Evolutionary conservation across 2,797 vertebrate species (phyloP).

Genomic region (Accipiter superciliosus): DNA sequence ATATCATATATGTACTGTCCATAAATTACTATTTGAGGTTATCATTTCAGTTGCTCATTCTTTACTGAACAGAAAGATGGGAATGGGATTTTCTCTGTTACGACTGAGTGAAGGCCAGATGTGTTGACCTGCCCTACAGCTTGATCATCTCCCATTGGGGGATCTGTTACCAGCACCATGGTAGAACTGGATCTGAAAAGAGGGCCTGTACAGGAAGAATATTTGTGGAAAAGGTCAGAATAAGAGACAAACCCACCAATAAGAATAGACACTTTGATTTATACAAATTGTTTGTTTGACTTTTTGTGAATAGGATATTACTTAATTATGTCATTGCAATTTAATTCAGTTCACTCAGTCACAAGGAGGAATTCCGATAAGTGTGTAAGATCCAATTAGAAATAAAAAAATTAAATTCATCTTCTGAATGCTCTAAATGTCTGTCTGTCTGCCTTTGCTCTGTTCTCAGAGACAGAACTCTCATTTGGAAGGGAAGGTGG

Average conservation of each 20-base stretch:
- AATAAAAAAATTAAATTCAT: not conserved
- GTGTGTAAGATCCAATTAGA: not conserved
- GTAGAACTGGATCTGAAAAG: not conserved
- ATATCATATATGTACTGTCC: not conserved
- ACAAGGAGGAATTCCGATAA: not conserved
- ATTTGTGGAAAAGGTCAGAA: not conserved
- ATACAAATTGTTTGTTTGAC: not conserved
- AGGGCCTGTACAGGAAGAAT: not conserved
- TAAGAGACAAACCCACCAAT: not conserved
- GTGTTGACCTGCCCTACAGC: not conserved
- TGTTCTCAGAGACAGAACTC: not conserved
- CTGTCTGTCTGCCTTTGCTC: not conserved
- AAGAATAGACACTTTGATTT: not conserved
- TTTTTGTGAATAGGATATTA: not conserved
- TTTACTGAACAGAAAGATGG: not conserved
- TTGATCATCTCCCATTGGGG: not conserved
- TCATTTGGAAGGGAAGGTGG: not conserved
- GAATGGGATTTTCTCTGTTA: not conserved
- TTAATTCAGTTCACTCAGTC: not conserved
- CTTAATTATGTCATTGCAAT: not conserved
- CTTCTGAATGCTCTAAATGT: not conserved
- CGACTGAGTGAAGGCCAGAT: not conserved
- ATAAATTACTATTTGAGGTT: not conserved
- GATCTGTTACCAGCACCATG: not conserved
- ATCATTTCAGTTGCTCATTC: not conserved